These are phyloP conservation scores for Chloropsis hardwickii DNA, from an alignment of 2,113 vertebrate genomes.

Conservation along the genomic window DNA sequence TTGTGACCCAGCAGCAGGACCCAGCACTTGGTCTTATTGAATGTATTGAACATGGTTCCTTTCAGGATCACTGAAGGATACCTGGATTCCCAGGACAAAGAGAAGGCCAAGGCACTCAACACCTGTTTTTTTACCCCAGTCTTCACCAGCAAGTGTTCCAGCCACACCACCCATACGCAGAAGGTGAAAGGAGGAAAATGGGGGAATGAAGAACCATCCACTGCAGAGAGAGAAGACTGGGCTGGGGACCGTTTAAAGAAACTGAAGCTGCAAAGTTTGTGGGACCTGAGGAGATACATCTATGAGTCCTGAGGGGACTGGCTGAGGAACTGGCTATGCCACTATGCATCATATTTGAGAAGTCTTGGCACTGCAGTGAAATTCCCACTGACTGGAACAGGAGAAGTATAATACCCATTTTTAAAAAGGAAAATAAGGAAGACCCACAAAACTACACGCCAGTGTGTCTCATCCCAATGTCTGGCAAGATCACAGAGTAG, in stretches of 20 bases:
- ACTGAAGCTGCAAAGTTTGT: background rate
- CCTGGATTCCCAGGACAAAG: background rate
- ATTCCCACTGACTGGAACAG: background rate
- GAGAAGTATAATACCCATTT: background rate
- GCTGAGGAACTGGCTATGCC: background rate
- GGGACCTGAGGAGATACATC: background rate
- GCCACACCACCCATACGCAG: too few relatives aligned
- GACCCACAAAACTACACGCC: accelerated
- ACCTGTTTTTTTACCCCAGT: background rate
- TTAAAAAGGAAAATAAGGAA: background rate
- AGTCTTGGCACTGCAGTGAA: background rate
- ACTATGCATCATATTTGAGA: background rate
- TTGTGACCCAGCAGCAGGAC: background rate
- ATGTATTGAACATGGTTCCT: background rate
- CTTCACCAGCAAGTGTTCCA: background rate
- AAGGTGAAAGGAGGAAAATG: background rate
- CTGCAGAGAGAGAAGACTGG: background rate
- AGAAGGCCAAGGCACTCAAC: background rate
- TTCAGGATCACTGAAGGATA: background rate
- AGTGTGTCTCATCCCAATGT: background rate
- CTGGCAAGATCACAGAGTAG: background rate
- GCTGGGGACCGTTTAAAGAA: background rate
- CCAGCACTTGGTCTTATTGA: background rate
- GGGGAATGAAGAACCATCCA: background rate
- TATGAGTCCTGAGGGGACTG: background rate